phyloP scores from a whole-genome alignment of 2,888 invertebrate genomes.

The Alsophila aescularia region DNA sequence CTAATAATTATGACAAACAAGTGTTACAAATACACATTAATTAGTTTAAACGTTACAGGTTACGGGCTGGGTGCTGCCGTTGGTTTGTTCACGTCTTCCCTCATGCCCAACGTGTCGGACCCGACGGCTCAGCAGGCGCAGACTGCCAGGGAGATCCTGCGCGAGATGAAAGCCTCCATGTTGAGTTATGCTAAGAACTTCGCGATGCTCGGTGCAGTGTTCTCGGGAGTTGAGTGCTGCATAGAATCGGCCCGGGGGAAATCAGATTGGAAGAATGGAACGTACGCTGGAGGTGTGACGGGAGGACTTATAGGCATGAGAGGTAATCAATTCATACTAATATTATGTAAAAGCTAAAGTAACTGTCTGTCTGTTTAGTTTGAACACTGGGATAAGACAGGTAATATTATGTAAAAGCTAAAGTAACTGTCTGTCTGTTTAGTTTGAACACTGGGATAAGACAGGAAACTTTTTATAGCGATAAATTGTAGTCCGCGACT shows the following conservation, averaged over 20 bases:
- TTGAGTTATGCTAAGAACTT: constrained; percentile 98
- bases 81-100: constrained; percentile 97
- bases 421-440: no score
- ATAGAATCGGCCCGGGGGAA: constrained; percentile 98
- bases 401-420: no score
- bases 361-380: no score
- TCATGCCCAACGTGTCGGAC: constrained; percentile 93
- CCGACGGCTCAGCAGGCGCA: constrained; percentile 88
- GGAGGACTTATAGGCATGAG: constrained; percentile 96
- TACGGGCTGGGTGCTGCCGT: constrained; percentile 97
- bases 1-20: no score
- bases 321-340: no score
- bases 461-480: no score
- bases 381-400: no score
- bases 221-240: constrained; percentile 96
- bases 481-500: no score
- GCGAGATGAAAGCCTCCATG: constrained; percentile 96
- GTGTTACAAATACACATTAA: no score
- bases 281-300: constrained; percentile 96
- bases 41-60: constrained; percentile 88
- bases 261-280: constrained; percentile 98
- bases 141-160: constrained; percentile 93
- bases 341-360: no score
- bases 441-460: no score
- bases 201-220: constrained; percentile 96